Evolutionary conservation across 2,797 vertebrate genomes (phyloP), one percentile per base, ranked within the genome.

Genomic region (Muraenolepis orangiensis): DNA sequence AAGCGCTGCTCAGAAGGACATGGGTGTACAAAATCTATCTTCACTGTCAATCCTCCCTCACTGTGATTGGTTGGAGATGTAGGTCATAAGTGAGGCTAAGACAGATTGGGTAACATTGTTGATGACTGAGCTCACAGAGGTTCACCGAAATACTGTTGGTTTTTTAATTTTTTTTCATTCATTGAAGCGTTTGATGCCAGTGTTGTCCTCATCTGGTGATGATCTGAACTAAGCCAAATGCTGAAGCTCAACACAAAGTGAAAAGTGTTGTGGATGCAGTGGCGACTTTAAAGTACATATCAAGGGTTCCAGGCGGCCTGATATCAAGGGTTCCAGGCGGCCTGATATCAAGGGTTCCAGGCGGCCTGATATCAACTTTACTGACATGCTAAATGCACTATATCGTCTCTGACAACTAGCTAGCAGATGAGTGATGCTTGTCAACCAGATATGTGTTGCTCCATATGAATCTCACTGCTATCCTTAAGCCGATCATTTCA

Each of bases 61-160:
- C 79, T 79, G 74, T 80, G 83, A 88, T 87, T 87, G 81, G 83
- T 72, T 79, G 26, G 46, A 74, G 74, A 90, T 87, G 70, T 88
- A 87, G 86, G 88, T 89, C 89, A 88, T 70, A 74, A 79, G 75
- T n/a, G 81, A 81, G 73, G 81, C 80, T 82, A 77, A 84, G 70
- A 75, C 66, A 81, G 81, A 84, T 84, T 83, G 70, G 76, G 68
- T 78, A 74, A 71, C 72, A 66, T 74, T 79, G 69, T 67, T 74
- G 69, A 38, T 76, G 72, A 70, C 36, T 77, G 72, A 74, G 72
- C 26, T 7, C 69, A 75, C 32, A 71, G 28, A 80, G 38, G 69
- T 73, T 42, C 23, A 30, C 66, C 18, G 79, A 42, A 80, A 76
- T 42, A 68, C 57, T 13, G 42, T 4, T 30, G 66, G 20, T 23